Base-by-base conservation (phyloP, 2,113 vertebrate species). In the Halcyon malimbica region DNA sequence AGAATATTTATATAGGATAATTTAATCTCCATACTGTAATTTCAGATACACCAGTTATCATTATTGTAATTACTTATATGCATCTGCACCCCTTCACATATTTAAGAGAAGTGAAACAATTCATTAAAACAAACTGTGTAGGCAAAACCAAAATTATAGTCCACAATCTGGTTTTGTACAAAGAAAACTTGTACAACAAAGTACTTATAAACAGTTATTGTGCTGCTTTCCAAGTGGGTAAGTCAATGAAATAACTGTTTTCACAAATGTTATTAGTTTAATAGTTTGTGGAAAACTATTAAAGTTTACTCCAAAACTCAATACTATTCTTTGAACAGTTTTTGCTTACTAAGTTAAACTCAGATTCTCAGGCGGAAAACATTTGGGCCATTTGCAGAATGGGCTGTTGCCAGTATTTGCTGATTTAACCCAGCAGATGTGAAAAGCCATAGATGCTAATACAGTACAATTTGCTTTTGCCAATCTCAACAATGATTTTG, bases 341-440 rank as follows among this genome's bases (percentile, higher is more conserved):
- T 98, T 97, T 97, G 94, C 98, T 98, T 98, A 98, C 97, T 98
- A 97, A 97, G 95, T 98, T 84, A 94, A 98, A 98, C 95, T 94
- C 76, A 95, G 87, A 96, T 98, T 97, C 96, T 97, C 93, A 91
- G 85, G 94, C 92, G 21, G 96, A 98, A 98, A 97, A 98, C 97
- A 98, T 97, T 97, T 98, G 97, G 96, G 94, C 97, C 96, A 98
- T 98, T 97, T 98, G 96, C 90, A 82, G 96, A 97, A 97, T 94
- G 96, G 96, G 97, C 73, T 95, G 76, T 90, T 98, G 97, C 98
- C 98, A 98, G 96, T 93, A 97, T 96, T 97, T 95, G 87, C 94
- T 97, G 76, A 97, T 94, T 94, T 96, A 97, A 97, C 94, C 90
- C 77, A 96, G 93, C 96, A 98, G 97, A 98, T 98, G 97, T 96